Base-by-base conservation (phyloP, 2,888 invertebrate species). In the Synanthedon tipuliformis region DNA sequence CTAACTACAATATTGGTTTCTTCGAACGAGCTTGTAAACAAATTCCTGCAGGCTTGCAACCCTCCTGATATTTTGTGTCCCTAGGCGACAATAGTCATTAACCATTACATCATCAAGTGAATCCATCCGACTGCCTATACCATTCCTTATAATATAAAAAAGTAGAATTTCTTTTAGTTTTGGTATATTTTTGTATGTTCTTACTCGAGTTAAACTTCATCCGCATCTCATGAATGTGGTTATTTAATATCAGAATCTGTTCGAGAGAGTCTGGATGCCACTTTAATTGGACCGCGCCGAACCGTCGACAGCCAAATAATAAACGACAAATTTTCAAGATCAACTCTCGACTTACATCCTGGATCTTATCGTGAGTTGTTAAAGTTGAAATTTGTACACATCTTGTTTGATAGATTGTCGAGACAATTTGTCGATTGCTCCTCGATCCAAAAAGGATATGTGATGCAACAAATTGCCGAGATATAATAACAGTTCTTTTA, bases 231-330 rank as follows among this genome's bases (percentile, higher is more conserved):
- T 34, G 34, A 34, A 34, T 34, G 34, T 34, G 34, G 34, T 34
- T 34, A 34, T 34, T 34, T 34, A 34, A 34, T 34, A 34, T 34
- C 15, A 15, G 15, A 15, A 73, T 73, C 64, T 60, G 68, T 71
- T 74, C 69, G 71, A 70, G 69, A 55, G 64, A 65, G 57, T 54
- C 58, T 58, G 64, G 70, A 73, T 65, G 62, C 68, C 66, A 60
- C 59, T 59, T 68, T 79, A 76, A 79, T 80, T 77, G 73, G 72
- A 54, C 63, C 59, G 63, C 55, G 63, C 56, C 61, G 64, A 68
- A 66, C 63, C 54, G 60, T 69, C 68, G 70, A 73, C 72, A 67
- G 65, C 59, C 67, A 64, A 66, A 65, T 68, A 69, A 72, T 68
- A 60, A 59, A 58, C 57, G 53, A 51, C 52, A 34, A 34, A 8